Conservation (phyloP, 2,888 invertebrate species). For the Drosophila flavopinicola region DNA sequence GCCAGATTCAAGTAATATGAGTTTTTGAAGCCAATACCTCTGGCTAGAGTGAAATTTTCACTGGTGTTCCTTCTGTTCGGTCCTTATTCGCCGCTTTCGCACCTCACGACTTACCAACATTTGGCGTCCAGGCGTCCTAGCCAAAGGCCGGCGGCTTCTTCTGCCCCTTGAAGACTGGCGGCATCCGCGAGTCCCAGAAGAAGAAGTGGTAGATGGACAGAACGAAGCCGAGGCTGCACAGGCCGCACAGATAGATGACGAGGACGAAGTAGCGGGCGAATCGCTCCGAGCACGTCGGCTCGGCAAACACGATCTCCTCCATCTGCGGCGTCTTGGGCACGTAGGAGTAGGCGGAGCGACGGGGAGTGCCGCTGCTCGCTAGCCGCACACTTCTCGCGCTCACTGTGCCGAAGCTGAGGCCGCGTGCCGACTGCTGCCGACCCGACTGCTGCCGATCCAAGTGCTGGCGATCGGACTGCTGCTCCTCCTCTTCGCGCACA, state of each 20-base stretch:
- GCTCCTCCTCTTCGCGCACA: slow-evolving; percentile 42
- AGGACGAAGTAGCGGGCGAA: slow-evolving; percentile 81
- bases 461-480: neutral
- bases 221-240: slow-evolving; percentile 82
- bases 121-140: slow-evolving; percentile 30
- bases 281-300: slow-evolving; percentile 78
- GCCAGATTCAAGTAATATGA: too few relatives aligned
- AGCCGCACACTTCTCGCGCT: slow-evolving; percentile 46
- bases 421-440: neutral
- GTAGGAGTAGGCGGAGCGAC: slow-evolving; percentile 56
- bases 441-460: too few relatives aligned
- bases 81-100: too few relatives aligned
- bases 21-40: too few relatives aligned
- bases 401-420: neutral
- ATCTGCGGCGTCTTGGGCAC: slow-evolving; percentile 68
- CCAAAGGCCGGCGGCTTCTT: slow-evolving; percentile 72
- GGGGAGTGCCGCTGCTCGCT: slow-evolving; percentile 61
- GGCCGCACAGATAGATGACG: slow-evolving; percentile 81
- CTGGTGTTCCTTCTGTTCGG: too few relatives aligned
- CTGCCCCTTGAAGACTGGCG: slow-evolving; percentile 82
- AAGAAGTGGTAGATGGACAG: slow-evolving; percentile 83
- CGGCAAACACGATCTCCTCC: slow-evolving; percentile 72
- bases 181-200: slow-evolving; percentile 84
- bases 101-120: slow-evolving; percentile 25
- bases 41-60: too few relatives aligned